A percentile compares a stretch with the other conserved stretches of the same genome.
phyloP scores from a whole-genome alignment of 2,888 invertebrate species.

The Cephus sareptanus region DNA sequence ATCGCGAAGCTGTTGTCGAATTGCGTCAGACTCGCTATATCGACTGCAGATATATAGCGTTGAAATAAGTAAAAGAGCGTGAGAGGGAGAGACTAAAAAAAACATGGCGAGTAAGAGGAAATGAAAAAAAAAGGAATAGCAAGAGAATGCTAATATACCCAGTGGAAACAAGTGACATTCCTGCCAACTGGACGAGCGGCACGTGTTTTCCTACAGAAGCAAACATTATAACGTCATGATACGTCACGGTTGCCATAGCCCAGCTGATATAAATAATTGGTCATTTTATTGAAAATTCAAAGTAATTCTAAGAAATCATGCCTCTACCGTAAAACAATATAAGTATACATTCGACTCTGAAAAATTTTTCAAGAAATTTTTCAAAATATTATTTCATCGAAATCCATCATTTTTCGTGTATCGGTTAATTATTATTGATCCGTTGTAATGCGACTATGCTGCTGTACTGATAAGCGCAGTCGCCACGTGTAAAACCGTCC shows the following conservation, averaged over 20 bases:
- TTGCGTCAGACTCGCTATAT: neutral
- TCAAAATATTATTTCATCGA: neutral
- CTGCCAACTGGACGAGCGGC: neutral
- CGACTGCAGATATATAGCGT: neutral
- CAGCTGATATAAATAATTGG: neutral
- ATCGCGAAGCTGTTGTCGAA: neutral
- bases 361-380: neutral
- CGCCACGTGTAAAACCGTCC: neutral
- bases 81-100: conserved; percentile 13
- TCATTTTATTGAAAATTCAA: neutral
- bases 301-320: neutral
- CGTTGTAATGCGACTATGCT: neutral
- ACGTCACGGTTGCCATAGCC: neutral
- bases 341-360: neutral
- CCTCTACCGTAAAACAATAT: neutral
- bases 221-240: neutral
- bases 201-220: neutral
- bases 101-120: neutral
- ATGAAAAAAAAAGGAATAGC: neutral
- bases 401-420: neutral
- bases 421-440: neutral
- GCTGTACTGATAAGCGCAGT: neutral
- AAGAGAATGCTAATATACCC: neutral
- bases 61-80: conserved; percentile 1
- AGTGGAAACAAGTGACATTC: neutral